These are phyloP conservation scores for Callocephalon fimbriatum DNA, from an alignment of 2,113 vertebrate genomes.

Conservation along the genomic window DNA sequence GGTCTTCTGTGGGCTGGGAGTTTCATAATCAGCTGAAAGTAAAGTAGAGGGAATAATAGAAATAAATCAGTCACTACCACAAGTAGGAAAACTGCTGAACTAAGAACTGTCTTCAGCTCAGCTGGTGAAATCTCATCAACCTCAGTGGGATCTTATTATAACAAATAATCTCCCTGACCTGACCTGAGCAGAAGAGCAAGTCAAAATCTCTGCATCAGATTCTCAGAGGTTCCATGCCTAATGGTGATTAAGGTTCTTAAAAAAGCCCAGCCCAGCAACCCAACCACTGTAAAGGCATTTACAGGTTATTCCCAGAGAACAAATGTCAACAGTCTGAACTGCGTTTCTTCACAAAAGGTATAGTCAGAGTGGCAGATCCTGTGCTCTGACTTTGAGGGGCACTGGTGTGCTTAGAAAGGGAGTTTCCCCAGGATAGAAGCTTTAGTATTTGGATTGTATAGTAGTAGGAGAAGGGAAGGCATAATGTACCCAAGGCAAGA, in stretches of 20 bases:
- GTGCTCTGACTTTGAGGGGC: not conserved
- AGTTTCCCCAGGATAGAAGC: not conserved
- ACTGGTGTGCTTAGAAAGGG: not conserved
- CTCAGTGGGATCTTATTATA: not conserved
- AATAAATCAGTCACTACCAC: not conserved
- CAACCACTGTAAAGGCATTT: not conserved
- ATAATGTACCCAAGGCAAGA: not conserved
- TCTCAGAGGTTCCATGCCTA: not conserved
- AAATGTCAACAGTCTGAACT: not conserved
- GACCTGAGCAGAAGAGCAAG: not conserved
- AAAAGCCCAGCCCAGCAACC: not conserved
- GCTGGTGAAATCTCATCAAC: not conserved
- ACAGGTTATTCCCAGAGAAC: not conserved
- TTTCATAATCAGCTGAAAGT: slow-evolving; percentile 73
- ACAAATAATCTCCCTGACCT: not conserved
- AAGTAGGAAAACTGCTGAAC: not conserved
- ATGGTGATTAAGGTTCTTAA: not conserved
- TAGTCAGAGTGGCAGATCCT: not conserved
- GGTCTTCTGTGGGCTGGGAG: slow-evolving; percentile 31
- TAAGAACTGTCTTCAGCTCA: not conserved
- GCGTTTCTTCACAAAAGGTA: not conserved
- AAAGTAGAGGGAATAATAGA: not conserved
- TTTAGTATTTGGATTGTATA: not conserved
- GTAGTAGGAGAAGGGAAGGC: not conserved
- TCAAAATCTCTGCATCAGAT: not conserved